Conservation (phyloP, 2,797 vertebrate genomes). For the Lepus oiostolus region DNA sequence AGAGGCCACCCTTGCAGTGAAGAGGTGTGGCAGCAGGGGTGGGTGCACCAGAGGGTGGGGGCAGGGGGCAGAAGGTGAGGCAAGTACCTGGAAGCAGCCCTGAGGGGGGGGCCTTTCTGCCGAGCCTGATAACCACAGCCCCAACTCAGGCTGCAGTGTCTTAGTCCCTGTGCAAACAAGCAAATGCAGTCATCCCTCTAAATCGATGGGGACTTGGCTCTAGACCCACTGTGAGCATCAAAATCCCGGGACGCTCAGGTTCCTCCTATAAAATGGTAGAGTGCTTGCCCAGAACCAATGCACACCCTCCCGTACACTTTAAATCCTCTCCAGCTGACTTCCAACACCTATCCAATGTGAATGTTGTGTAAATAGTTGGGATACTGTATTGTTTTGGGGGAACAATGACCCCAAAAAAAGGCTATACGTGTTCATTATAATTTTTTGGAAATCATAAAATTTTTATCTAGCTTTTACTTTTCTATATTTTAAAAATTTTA, state of each 20-base stretch:
- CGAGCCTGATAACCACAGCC: not conserved
- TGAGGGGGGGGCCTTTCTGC: too few species aligned
- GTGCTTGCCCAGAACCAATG: not conserved
- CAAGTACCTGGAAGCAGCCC: rapidly evolving
- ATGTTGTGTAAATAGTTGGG: not conserved
- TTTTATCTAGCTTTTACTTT: too few species aligned
- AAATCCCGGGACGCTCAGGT: too few species aligned
- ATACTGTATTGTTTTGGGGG: not conserved
- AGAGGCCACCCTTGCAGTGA: not conserved
- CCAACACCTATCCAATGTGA: not conserved
- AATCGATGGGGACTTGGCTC: not conserved
- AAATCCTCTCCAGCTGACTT: not conserved
- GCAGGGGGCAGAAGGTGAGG: not conserved
- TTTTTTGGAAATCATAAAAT: too few species aligned
- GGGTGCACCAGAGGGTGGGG: too few species aligned
- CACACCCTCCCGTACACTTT: not conserved
- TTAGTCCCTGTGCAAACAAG: not conserved
- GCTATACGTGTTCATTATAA: not conserved
- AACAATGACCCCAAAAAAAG: not conserved
- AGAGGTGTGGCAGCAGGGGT: not conserved
- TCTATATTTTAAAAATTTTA: too few species aligned
- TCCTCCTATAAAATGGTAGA: not conserved
- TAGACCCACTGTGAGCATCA: too few species aligned
- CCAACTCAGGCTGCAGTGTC: not conserved
- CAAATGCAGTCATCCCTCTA: not conserved